phyloP scores from a whole-genome alignment of 2,888 invertebrate species.

The Teinopalpus imperialis region DNA sequence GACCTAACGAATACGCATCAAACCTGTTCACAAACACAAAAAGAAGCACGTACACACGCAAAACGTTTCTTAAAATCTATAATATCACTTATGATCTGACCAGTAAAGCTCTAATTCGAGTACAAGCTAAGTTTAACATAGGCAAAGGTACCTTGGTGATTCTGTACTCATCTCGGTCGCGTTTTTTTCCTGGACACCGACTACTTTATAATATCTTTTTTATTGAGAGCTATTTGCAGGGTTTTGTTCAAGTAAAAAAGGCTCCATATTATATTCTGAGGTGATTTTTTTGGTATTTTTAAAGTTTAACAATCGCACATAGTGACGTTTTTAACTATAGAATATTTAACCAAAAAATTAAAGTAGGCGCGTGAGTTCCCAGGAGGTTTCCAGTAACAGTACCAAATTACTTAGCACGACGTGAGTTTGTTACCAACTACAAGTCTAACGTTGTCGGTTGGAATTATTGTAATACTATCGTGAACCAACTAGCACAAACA shows the following conservation, averaged over 20 bases:
- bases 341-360: no score
- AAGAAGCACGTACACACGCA: constrained; percentile 33
- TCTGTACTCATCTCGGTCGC: constrained; percentile 39
- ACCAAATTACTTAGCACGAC: no score
- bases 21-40: constrained; percentile 56
- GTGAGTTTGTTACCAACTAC: no score
- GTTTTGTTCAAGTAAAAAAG: constrained; percentile 15
- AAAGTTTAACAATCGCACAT: no score
- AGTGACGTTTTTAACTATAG: no score
- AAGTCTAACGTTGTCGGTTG: no score
- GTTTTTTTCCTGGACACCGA: constrained; percentile 50
- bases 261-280: constrained; percentile 14
- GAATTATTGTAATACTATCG: no score
- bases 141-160: constrained; percentile 30
- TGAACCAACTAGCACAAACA: no score
- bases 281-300: no score
- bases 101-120: constrained; percentile 35
- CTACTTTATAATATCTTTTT: constrained; percentile 69
- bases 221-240: constrained; percentile 30
- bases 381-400: no score
- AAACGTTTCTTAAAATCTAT: background rate
- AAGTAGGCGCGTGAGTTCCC: no score
- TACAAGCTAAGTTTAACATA: constrained; percentile 1
- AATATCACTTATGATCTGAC: constrained; percentile 14
- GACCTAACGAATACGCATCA: constrained; percentile 47